Base-by-base conservation (phyloP, 1,140 invertebrate genomes). In the Pentalonia nigronervosa region DNA sequence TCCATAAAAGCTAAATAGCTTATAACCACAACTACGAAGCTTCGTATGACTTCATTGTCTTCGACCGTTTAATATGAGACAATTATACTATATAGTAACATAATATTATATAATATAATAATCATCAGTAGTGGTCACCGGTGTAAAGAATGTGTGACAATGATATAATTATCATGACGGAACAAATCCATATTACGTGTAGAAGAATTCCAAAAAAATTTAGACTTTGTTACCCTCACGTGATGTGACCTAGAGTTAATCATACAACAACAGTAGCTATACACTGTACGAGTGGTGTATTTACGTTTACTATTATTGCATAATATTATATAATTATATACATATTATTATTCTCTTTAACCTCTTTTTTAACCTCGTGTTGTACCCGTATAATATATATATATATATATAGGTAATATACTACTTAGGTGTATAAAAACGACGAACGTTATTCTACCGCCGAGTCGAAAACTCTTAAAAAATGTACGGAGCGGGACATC, bases 391-490 rank as follows among this genome's bases (percentile, higher is more conserved):
- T 87, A 47, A 11, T 45, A 34, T 36, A 50, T 36, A 50, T 21
- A 17, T 60, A 41, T 34, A 20, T 48, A 48, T 34, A 48, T 41
- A 41, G 41, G 41, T 41, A 41, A 41, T 41, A 41, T 41, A 41
- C 41, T 41, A 41, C 41, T 4, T 41, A 41, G 41, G 41, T 41
- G 41, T 34, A 50, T 23, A 88, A 2, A 34, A 34, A 34, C 14
- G 86, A 47, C 41, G 1, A 41, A 41, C 41, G 30, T n/a, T 14
- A 34, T 89, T 53, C 30, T n/a, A 25, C 36, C 36, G 6, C 36
- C 36, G 6, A 67, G 90, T 47, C 67, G n/a, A 91, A 91, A 91
- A 45, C 41, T 91, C 41, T 91, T n/a, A 76, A 81, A 91, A 91
- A 53, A 53, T 76, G 30, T 91, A 7, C 47, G 86, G 14, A 25